Base-by-base conservation (phyloP, 2,888 invertebrate species). In the Sabatieria punctata region DNA sequence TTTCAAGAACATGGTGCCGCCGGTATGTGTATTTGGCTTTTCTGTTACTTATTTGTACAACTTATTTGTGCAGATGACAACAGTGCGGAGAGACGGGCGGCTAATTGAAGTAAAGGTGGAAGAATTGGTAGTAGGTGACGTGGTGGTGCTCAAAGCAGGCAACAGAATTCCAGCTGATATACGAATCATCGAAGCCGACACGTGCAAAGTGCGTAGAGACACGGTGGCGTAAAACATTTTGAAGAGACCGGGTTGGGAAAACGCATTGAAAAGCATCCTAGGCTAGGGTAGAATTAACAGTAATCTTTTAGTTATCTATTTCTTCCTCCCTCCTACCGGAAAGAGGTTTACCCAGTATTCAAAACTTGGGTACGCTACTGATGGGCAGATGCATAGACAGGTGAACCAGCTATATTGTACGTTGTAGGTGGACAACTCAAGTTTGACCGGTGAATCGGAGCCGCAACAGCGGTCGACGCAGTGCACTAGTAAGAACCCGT, bases 141-240 rank as follows among this genome's bases (percentile, higher is more conserved):
- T 68, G 18, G 58, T 68, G 4, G 68, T 68, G 26, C 61, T 68
- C 38, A 68, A 68, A 51, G 67, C 68, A 56, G 68, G 68, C 33
- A 67, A 68, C 54, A 52, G 66, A 38, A 60, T 68, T 2, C 68
- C 68, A 4, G 69, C 68, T 25, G 69, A 69, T 54, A 59, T 69
- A 43, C 57, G 69, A 39, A 56, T 69, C 18, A 60, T 69, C 67
- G 82, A 83, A 68, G 78, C 88, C 37, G 82, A 88, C 68, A 85
- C 85, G 63, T 93, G 95, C 73, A 99, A 97, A 76, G 73, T 71
- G n/a, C n/a, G n/a, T n/a, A n/a, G n/a, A n/a, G n/a, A n/a, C n/a
- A n/a, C n/a, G n/a, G n/a, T n/a, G n/a, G n/a, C n/a, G n/a, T n/a
- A n/a, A n/a, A n/a, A n/a, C n/a, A n/a, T n/a, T n/a, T n/a, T n/a